Conservation (phyloP, 2,888 invertebrate genomes). For the Ommatoiulus sabulosus region DNA sequence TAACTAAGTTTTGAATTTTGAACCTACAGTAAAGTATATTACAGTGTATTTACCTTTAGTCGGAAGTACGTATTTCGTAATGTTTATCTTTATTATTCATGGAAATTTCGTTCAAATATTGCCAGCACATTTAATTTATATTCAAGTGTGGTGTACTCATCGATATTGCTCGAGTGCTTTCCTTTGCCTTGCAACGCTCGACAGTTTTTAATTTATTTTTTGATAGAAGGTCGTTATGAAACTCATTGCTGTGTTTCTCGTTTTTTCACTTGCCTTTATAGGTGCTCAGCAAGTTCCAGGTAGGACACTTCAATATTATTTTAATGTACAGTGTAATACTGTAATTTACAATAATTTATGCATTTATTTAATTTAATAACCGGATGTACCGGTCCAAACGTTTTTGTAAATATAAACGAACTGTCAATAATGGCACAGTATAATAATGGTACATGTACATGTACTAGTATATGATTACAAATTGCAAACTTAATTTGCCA, state of each 20-base stretch:
- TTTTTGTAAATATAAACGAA: no score
- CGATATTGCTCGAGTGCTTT: not conserved
- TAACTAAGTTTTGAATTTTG: no score
- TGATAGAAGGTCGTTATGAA: not conserved
- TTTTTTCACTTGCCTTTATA: not conserved
- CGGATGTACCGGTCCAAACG: no score
- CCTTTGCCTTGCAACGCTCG: not conserved
- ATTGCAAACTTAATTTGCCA: no score
- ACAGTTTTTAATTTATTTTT: not conserved
- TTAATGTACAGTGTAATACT: no score
- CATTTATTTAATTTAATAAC: no score
- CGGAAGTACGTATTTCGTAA: not conserved
- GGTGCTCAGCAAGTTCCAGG: not conserved
- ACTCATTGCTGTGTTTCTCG: not conserved
- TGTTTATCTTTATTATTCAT: not conserved
- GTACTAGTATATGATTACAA: no score
- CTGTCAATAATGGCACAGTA: no score
- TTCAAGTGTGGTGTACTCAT: not conserved
- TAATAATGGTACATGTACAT: no score
- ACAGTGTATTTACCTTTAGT: not conserved
- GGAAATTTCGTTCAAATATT: not conserved
- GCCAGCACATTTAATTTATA: not conserved
- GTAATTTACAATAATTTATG: no score
- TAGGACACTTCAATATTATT: not conserved
- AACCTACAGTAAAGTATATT: not conserved